Conservation (phyloP, 2,113 vertebrate species). For the Upupa epops region DNA sequence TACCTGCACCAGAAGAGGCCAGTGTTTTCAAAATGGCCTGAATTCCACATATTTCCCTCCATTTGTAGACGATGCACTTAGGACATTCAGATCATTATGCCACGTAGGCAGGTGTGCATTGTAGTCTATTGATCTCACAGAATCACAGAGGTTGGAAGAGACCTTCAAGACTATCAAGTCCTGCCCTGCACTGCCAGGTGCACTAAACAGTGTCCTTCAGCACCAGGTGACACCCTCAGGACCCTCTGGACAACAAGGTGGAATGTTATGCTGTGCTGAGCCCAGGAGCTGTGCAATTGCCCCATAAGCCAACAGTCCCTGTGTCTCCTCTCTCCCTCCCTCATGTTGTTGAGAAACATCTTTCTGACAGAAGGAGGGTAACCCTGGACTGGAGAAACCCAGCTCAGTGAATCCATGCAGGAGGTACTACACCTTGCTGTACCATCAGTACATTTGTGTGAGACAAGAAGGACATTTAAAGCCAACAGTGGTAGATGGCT, state of each 20-base stretch:
- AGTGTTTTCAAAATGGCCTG: background rate
- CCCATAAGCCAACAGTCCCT: rapidly evolving
- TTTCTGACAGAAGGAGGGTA: background rate
- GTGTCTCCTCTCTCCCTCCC: too few species aligned
- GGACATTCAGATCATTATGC: background rate
- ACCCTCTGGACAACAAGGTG: background rate
- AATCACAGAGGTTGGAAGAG: too few species aligned
- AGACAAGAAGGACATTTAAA: background rate
- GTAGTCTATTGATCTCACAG: rapidly evolving
- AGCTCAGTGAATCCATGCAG: background rate
- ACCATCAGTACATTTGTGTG: background rate
- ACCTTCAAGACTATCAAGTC: too few species aligned
- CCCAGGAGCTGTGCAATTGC: background rate
- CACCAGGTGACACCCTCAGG: too few species aligned
- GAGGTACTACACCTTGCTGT: background rate
- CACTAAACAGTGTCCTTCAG: too few species aligned
- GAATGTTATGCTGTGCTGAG: background rate
- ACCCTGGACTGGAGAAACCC: background rate
- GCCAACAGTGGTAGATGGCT: background rate
- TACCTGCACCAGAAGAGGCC: background rate
- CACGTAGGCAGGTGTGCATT: background rate
- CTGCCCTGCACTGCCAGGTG: too few species aligned
- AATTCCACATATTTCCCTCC: background rate
- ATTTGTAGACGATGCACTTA: background rate
- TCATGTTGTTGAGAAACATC: background rate